These are phyloP conservation scores for Ameiurus melas DNA, from an alignment of 2,113 vertebrate genomes.

Conservation along the genomic window DNA sequence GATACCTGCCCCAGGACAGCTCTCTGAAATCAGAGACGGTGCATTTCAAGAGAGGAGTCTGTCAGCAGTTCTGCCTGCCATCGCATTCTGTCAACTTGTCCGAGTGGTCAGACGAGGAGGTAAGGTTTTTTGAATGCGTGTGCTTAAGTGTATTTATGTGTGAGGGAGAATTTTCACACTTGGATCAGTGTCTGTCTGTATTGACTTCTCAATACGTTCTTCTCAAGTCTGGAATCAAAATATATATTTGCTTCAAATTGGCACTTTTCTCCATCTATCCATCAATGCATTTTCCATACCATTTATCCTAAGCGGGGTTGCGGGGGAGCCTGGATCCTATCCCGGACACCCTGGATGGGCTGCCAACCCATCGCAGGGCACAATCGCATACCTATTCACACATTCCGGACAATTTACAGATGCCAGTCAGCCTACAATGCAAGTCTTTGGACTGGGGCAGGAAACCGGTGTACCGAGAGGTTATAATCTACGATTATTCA, in stretches of 20 bases:
- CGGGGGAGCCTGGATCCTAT: too few species aligned
- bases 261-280: background rate
- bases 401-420: too few species aligned
- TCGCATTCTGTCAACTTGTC: constrained; percentile 94
- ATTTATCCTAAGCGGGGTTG: too few species aligned
- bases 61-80: constrained; percentile 96
- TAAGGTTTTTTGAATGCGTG: constrained; percentile 52
- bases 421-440: too few species aligned
- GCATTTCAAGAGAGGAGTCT: constrained; percentile 90
- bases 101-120: constrained; percentile 95
- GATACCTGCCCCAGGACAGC: constrained; percentile 90
- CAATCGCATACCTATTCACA: too few species aligned
- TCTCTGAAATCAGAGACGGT: constrained; percentile 93
- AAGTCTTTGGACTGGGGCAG: too few species aligned
- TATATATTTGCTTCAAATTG: background rate
- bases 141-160: background rate
- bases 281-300: too few species aligned
- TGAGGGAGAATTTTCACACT: background rate
- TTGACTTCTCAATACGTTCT: background rate
- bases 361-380: too few species aligned
- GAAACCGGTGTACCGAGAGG: too few species aligned
- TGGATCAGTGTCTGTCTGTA: too few species aligned
- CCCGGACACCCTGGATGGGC: too few species aligned
- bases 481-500: too few species aligned
- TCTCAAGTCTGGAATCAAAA: background rate